Evolutionary conservation across 2,113 vertebrate genomes (phyloP), one percentile per base, ranked within the genome.

Genomic region (Zosterops hypoxanthus): DNA sequence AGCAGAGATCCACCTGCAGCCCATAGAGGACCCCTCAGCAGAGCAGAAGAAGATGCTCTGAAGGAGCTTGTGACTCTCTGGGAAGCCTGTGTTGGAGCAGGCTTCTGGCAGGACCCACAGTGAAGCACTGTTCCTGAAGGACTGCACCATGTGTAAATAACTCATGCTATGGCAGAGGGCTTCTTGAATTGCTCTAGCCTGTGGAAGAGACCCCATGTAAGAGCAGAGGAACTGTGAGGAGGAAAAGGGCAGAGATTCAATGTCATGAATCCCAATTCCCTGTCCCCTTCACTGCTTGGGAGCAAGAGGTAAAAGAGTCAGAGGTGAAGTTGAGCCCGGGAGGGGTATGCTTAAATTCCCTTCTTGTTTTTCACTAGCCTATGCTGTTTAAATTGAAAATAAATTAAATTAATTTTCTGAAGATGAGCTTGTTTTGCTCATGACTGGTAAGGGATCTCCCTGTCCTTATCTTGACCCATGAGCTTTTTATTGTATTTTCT

Each of bases 261-360:
- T 3, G 0, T 29, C 23, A 15, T 12, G 8, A 80, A 14, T 1
- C 4, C 15, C 8, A 16, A 20, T 36, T 70, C 22, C 25, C 3
- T 3, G 0, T 55, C 2, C 16, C 8, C 1, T 46, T 61, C 12
- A 0, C 47, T 21, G 1, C 41, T 26, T 0, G 0, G 6, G 2
- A 16, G 36, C 1, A 66, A 7, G 29, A 56, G 16, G 8, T 29
- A 46, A 49, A 83, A 46, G 8, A 53, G 21, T 44, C 6, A 31
- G n/a, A 57, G 52, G 12, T 56, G 14, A 76, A 76, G 12, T 3
- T 88, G 63, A 84, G 9, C 20, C 31, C 34, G 29, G 33, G 14
- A 81, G 3, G 10, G 2, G 4, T n/a, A 18, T 11, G 5, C 1
- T 17, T 82, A 41, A 60, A 46, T 34, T 33, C 23, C 15, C 15